Conservation (phyloP, 1,140 invertebrate genomes). For the Drosophila sproati region DNA sequence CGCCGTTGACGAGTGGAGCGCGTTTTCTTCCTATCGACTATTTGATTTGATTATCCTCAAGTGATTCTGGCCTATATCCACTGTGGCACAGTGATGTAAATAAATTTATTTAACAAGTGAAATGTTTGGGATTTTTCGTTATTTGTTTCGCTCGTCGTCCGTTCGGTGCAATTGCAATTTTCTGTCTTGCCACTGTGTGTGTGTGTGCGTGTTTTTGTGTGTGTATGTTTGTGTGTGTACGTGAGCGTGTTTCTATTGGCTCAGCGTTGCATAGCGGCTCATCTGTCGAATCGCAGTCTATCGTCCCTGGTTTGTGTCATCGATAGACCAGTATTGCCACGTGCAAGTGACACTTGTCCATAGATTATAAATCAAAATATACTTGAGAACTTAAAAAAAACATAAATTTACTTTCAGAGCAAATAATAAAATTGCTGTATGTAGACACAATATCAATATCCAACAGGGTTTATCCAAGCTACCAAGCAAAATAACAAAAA, state of each 20-base stretch:
- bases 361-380: not conserved
- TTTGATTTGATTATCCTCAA: constrained; percentile 44
- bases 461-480: too few species aligned
- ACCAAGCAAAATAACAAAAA: too few species aligned
- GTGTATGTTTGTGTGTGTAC: constrained; percentile 31
- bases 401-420: too few species aligned
- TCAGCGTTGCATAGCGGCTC: constrained; percentile 37
- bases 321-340: constrained; percentile 25
- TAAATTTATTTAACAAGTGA: constrained; percentile 55
- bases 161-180: constrained; percentile 72
- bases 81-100: constrained; percentile 32
- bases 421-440: too few species aligned
- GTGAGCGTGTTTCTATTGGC: constrained; percentile 41
- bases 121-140: constrained; percentile 65
- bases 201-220: not conserved
- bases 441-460: too few species aligned
- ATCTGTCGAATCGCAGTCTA: constrained; percentile 25
- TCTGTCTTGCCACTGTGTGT: constrained; percentile 26
- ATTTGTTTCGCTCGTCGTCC: constrained; percentile 62
- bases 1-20: constrained; percentile 51
- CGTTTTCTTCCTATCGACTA: constrained; percentile 34
- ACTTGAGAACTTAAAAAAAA: too few species aligned
- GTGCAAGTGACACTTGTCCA: not conserved
- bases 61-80: constrained; percentile 26
- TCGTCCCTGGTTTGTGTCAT: constrained; percentile 21